A percentile compares a stretch with the other conserved stretches of the same genome.
Evolutionary conservation across 2,888 invertebrate genomes (phyloP).

Genomic region (Erannis defoliaria): DNA sequence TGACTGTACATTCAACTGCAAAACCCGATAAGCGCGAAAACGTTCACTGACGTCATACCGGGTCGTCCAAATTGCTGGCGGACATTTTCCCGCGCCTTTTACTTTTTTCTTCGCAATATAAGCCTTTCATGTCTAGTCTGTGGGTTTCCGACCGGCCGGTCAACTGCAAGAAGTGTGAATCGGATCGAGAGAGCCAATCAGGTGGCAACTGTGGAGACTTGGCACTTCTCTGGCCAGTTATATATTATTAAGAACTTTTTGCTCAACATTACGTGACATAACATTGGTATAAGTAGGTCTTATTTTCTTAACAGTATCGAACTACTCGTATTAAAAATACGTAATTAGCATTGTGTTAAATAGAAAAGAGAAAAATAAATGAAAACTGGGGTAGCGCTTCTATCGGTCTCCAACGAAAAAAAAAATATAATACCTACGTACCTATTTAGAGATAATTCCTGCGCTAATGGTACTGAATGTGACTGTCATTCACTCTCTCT

Average conservation of each 20-base stretch:
- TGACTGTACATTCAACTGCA: no score
- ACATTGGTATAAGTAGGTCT: no score
- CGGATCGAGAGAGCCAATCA: conserved; percentile 78
- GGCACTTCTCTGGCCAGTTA: conserved; percentile 72
- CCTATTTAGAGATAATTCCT: no score
- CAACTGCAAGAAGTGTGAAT: conserved; percentile 80
- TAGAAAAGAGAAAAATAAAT: no score
- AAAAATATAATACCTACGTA: no score
- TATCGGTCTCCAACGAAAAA: no score
- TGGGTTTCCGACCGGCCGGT: conserved; percentile 79
- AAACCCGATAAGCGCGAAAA: conserved; percentile 21
- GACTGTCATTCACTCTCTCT: no score
- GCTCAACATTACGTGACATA: neutral
- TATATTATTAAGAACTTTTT: neutral
- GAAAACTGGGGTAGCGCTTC: no score
- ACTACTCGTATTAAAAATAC: no score
- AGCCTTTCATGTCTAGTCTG: conserved; percentile 71
- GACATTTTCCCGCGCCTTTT: conserved; percentile 54
- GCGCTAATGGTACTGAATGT: no score
- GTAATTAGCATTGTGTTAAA: no score
- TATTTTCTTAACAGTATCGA: no score
- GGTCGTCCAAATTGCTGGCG: conserved; percentile 53
- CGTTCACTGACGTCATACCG: conserved; percentile 47
- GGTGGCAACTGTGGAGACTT: conserved; percentile 68
- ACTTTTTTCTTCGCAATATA: conserved; percentile 72